phyloP scores from a whole-genome alignment of 2,113 vertebrate species.

The Aspiorhynchus laticeps region DNA sequence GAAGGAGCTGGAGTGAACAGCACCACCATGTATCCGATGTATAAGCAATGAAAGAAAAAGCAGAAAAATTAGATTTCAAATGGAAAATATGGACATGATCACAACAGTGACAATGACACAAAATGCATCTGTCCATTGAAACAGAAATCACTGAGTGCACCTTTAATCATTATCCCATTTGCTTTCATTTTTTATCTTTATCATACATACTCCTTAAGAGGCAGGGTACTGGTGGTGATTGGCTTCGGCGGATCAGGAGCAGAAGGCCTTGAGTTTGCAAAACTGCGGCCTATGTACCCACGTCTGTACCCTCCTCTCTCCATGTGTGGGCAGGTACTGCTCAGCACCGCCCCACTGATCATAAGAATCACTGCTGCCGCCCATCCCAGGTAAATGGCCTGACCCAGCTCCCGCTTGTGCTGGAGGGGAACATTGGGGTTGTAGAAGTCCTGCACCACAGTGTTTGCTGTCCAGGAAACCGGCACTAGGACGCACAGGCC shows the following conservation, averaged over 20 bases:
- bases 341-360: slow-evolving; percentile 81
- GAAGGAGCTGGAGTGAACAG: neutral
- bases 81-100: neutral
- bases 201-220: slow-evolving; percentile 80
- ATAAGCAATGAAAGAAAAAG: neutral
- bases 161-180: neutral
- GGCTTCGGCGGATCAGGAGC: slow-evolving; percentile 71
- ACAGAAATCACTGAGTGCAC: neutral
- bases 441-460: slow-evolving; percentile 89
- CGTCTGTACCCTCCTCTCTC: slow-evolving; percentile 71
- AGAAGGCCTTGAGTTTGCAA: slow-evolving; percentile 70
- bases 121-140: neutral
- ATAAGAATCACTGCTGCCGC: slow-evolving; percentile 79
- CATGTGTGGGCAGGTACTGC: slow-evolving; percentile 76
- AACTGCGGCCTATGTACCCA: slow-evolving; percentile 75
- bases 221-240: slow-evolving; percentile 68
- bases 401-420: slow-evolving; percentile 89
- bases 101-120: neutral
- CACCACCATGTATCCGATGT: neutral
- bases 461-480: slow-evolving; percentile 87
- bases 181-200: neutral
- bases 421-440: slow-evolving; percentile 79
- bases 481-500: slow-evolving; percentile 83
- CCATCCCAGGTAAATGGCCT: slow-evolving; percentile 92
- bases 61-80: neutral